phyloP scores from a whole-genome alignment of 2,888 invertebrate genomes.

The Tetragonula carbonaria region DNA sequence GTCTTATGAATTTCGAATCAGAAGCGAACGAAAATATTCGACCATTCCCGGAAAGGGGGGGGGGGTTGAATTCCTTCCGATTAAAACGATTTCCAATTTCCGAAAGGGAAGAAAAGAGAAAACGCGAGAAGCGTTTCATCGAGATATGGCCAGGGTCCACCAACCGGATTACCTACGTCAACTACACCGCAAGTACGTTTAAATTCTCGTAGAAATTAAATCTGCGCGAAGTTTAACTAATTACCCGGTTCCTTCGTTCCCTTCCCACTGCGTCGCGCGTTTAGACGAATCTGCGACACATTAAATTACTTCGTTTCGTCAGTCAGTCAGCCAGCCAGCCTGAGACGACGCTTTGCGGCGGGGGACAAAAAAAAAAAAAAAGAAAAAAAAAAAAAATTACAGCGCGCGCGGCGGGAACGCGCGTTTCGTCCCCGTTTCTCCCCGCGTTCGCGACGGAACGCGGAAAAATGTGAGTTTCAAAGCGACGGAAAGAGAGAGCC shows the following conservation, averaged over 20 bases:
- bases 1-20: neutral
- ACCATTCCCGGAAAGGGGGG: too few relatives aligned
- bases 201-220: constrained; percentile 35
- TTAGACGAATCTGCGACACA: constrained; percentile 24
- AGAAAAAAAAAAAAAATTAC: constrained; percentile 3
- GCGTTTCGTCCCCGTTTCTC: neutral
- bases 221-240: constrained; percentile 43
- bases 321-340: neutral
- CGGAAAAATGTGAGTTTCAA: constrained; percentile 25
- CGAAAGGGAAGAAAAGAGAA: neutral
- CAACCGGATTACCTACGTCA: too few relatives aligned
- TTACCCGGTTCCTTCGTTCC: constrained; percentile 40
- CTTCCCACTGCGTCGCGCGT: neutral
- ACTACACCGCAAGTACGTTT: neutral
- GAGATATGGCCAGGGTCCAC: neutral
- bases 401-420: neutral
- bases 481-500: constrained; percentile 2
- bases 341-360: neutral
- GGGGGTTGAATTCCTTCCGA: too few relatives aligned
- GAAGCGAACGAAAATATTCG: neutral
- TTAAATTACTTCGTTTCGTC: constrained; percentile 45
- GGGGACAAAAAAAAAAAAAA: too few relatives aligned
- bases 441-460: neutral
- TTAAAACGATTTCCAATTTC: neutral
- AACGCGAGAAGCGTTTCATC: constrained; percentile 8